Evolutionary conservation across 2,113 vertebrate species (phyloP).

Genomic region (Eulacestoma nigropectus): DNA sequence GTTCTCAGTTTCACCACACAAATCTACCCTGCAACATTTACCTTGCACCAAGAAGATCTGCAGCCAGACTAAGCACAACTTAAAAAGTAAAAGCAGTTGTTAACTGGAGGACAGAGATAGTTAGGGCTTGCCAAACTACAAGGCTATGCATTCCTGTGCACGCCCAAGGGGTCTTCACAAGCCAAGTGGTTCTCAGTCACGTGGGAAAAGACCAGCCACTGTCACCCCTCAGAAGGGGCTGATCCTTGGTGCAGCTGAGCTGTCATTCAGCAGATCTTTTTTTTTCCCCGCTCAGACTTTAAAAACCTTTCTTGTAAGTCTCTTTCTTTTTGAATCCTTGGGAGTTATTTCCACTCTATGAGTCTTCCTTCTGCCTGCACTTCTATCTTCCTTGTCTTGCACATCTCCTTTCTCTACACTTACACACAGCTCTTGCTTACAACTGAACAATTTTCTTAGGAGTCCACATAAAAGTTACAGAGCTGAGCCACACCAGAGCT

Average conservation of each 20-base stretch:
- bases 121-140: background rate
- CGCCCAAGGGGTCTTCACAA: background rate
- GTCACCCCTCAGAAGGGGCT: background rate
- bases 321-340: background rate
- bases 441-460: background rate
- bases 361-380: background rate
- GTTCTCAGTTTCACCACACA: background rate
- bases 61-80: background rate
- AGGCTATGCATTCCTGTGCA: background rate
- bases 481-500: background rate
- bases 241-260: background rate
- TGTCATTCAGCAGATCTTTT: background rate
- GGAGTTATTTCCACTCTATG: background rate
- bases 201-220: background rate
- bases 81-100: background rate
- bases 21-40: background rate
- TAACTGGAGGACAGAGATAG: background rate
- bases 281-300: background rate
- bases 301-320: background rate
- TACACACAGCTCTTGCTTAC: background rate
- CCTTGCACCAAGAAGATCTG: background rate
- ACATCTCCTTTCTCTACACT: background rate
- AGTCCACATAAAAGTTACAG: fast-evolving
- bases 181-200: background rate
- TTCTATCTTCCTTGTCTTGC: background rate